Base-by-base conservation (phyloP, 2,797 vertebrate genomes). In the Melanotaenia nigrans region DNA sequence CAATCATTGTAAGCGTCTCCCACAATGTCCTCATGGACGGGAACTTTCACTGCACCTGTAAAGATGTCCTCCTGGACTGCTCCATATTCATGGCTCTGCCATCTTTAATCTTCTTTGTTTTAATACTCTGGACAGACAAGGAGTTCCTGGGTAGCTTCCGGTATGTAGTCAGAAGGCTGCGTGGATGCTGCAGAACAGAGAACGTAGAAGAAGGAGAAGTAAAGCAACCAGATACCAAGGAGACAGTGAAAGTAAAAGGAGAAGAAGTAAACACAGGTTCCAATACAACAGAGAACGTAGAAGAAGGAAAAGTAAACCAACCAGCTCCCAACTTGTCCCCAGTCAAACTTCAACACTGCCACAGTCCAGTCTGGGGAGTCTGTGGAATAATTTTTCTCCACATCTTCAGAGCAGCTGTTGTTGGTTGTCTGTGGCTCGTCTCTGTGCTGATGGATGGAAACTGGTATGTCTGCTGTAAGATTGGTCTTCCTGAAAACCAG, bases 1-100 rank as follows among this genome's bases (percentile, higher is more conserved):
- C 6, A 42, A 25, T 59, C 1, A 8, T 59, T 13, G 56, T 33
- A 1, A 49, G 55, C 0, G 49, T 68, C 11, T 12, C 42, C 42
- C 36, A 68, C 65, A 49, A 59, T 33, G 10, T 59, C 20, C 32
- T 59, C 9, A 14, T 51, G 24, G 30, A n/a, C 1, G 12, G 32
- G 4, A 30, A 68, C 16, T 4, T 68, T 30, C 13, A 5, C 0
- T 67, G 38, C 28, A 33, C 36, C 12, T 58, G 65, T 18, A 47
- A 47, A 24, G 0, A 32, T 0, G 25, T 20, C 12, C 5, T 1
- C n/a, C 1, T 0, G 5, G 16, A 59, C 14, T 68, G 65, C 13
- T 0, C 0, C 5, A 2, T 11, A 2, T 53, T 61, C 56, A 0
- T 69, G 18, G 0, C 2, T 0, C 0, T 60, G 12, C 67, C 45